Conservation (phyloP, 2,797 vertebrate species). For the Molossus alvarezi region DNA sequence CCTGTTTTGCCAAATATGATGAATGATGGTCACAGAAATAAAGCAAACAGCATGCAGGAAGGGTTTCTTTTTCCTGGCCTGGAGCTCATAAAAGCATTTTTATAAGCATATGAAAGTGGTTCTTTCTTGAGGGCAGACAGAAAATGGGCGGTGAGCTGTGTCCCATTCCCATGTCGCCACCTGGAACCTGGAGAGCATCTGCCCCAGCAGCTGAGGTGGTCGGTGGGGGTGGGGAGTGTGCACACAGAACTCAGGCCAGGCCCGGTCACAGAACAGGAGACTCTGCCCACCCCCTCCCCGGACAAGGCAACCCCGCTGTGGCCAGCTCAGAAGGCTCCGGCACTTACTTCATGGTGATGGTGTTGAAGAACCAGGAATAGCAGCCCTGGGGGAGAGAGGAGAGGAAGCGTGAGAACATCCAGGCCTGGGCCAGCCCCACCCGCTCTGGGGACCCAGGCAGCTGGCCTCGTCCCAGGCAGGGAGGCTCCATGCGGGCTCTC, state of each 20-base stretch:
- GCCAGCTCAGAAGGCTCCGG: background rate
- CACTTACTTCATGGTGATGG: constrained; percentile 99
- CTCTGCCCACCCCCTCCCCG: too few relatives aligned
- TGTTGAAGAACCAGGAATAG: constrained; percentile 97
- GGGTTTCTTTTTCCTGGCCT: background rate
- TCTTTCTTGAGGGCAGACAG: background rate
- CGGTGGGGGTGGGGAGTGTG: background rate
- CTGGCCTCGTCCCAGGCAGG: rapidly evolving
- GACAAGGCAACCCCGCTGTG: background rate
- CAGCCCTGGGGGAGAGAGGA: constrained; percentile 93
- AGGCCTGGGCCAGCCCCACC: background rate
- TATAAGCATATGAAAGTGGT: background rate
- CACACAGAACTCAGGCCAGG: background rate
- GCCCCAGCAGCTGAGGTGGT: background rate
- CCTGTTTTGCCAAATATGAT: background rate
- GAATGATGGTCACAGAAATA: background rate
- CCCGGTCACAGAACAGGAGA: rapidly evolving
- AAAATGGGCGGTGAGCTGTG: rapidly evolving
- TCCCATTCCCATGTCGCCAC: background rate
- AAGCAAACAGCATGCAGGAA: background rate
- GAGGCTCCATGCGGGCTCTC: background rate
- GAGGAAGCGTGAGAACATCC: background rate
- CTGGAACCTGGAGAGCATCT: background rate
- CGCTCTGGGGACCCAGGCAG: background rate
- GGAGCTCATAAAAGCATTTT: background rate